Evolutionary conservation across 2,797 vertebrate species (phyloP).

Genomic region (Furcifer pardalis): DNA sequence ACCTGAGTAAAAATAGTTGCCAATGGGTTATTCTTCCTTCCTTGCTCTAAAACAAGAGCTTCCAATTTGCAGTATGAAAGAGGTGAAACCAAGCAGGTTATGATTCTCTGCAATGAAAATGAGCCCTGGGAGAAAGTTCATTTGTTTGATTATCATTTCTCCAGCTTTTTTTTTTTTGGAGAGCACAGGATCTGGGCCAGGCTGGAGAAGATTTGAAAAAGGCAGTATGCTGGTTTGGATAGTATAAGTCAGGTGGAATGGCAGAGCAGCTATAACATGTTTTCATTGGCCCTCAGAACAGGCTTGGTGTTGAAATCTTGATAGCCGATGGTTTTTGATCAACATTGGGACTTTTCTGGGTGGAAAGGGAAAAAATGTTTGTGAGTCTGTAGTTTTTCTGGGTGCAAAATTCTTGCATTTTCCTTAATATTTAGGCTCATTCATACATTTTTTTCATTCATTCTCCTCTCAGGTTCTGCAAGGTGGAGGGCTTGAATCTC

Average conservation of each 20-base stretch:
- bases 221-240: not conserved
- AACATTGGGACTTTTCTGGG: too few relatives aligned
- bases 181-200: not conserved
- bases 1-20: not conserved
- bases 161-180: not conserved
- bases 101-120: not conserved
- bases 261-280: not conserved
- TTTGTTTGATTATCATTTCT: not conserved
- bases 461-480: conserved; percentile 86
- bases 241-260: not conserved
- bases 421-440: not conserved
- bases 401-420: not conserved
- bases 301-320: not conserved
- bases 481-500: conserved; percentile 95
- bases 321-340: not conserved
- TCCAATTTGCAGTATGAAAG: not conserved
- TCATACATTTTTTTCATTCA: not conserved
- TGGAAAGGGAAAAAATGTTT: not conserved
- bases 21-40: not conserved
- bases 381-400: not conserved
- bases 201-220: not conserved
- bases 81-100: not conserved
- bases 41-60: too few relatives aligned
- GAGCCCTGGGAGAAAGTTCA: not conserved
- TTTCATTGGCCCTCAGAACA: not conserved